Percentiles rank a stretch among this genome's conserved stretches.
Conservation (phyloP, 53 echinoderm and acorn worm genomes). For the Echinarachnius parma region DNA sequence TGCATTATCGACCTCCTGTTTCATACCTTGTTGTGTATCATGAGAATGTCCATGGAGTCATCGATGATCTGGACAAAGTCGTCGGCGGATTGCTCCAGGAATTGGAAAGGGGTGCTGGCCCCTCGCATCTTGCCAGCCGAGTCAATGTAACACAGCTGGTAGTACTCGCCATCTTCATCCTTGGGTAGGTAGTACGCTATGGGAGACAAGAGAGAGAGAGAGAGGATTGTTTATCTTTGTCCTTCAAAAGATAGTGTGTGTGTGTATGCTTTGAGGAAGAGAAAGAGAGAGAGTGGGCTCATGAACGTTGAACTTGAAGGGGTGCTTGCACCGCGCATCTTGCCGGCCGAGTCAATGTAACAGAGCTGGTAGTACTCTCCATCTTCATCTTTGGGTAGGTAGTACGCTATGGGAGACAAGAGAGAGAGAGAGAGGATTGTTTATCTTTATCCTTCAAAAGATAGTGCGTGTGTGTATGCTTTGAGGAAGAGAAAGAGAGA, state of each 20-base stretch:
- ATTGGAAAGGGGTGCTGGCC: constrained; percentile 94
- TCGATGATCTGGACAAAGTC: constrained; percentile 87
- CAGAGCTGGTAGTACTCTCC: constrained; percentile 93
- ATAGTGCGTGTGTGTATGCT: too few species aligned
- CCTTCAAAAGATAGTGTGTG: too few species aligned
- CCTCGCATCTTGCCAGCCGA: constrained; percentile 83
- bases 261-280: too few species aligned
- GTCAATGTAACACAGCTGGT: constrained; percentile 98
- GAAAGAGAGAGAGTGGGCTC: background rate
- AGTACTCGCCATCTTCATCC: constrained; percentile 97
- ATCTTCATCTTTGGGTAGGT: constrained; percentile 84
- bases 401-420: constrained; percentile 45
- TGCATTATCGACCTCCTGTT: too few species aligned
- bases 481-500: background rate
- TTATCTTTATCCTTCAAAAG: too few species aligned
- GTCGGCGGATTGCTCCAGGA: constrained; percentile 70
- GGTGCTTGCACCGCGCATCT: constrained; percentile 91
- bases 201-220: background rate
- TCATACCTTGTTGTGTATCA: constrained; percentile 84
- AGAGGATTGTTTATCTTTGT: background rate
- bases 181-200: constrained; percentile 86
- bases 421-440: background rate
- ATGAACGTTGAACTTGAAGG: constrained; percentile 73
- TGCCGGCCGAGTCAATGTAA: constrained; percentile 83
- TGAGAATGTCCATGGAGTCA: constrained; percentile 76